Percentiles rank a stretch among this genome's conserved stretches.
Conservation (phyloP, 2,113 vertebrate genomes). For the Nesoenas mayeri region DNA sequence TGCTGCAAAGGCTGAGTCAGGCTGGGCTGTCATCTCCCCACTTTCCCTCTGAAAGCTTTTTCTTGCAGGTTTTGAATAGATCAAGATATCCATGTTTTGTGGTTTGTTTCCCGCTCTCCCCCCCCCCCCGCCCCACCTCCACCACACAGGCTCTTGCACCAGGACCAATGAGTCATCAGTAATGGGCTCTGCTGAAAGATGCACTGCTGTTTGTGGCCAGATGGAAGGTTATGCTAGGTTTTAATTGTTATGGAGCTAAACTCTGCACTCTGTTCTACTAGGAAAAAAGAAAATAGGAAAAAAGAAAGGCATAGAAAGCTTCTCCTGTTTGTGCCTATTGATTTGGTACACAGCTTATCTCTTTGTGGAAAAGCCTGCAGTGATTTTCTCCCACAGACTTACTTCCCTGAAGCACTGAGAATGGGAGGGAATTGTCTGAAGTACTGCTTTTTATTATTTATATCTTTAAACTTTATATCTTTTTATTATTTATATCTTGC, state of each 20-base stretch:
- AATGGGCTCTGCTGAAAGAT: not conserved
- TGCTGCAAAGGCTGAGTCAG: not conserved
- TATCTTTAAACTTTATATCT: not conserved
- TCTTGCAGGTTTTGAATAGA: not conserved
- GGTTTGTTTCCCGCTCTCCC: not conserved
- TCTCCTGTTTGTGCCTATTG: not conserved
- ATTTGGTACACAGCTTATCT: not conserved
- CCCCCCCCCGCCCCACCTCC: too few relatives aligned
- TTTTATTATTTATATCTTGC: not conserved
- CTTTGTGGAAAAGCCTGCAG: not conserved
- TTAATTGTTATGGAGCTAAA: not conserved
- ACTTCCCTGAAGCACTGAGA: not conserved
- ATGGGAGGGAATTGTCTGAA: not conserved
- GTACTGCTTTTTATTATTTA: not conserved
- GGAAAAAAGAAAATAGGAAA: too few relatives aligned
- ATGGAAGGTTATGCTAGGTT: not conserved
- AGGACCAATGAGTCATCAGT: not conserved
- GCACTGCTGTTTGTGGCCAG: not conserved
- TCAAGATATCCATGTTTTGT: not conserved
- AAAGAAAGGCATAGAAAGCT: not conserved
- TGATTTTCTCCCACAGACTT: not conserved
- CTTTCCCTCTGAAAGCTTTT: not conserved
- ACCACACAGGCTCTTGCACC: not conserved
- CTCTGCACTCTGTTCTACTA: not conserved
- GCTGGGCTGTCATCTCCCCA: not conserved